Base-by-base conservation (phyloP, 2,113 vertebrate genomes). In the Pandion haliaetus region DNA sequence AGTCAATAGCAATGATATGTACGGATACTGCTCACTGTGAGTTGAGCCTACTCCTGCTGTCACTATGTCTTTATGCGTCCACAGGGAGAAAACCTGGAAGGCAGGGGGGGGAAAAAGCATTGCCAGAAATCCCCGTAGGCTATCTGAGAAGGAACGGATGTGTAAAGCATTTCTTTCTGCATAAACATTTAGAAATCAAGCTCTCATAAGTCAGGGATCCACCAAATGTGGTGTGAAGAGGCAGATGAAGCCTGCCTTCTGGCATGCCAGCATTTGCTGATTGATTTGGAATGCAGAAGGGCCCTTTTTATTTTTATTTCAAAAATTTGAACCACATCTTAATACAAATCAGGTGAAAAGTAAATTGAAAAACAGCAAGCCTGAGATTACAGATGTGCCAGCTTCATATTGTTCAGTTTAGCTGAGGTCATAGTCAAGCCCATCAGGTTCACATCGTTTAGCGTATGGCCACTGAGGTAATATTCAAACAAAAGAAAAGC, bases 271-370 rank as follows among this genome's bases (percentile, higher is more conserved):
- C 69, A 29, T 66, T 66, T 92, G 76, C 61, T 92, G 88, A 89
- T 88, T 91, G 88, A 89, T 95, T 86, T 80, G 90, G 95, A 86
- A 90, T 79, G 58, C 92, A 69, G 72, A 93, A 95, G 52, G 65
- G 78, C 45, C 55, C 83, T 61, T 89, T 93, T 96, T 96, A 91
- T 96, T 88, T 93, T 94, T 85, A 92, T 92, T 95, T 94, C 88
- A 77, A 85, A 85, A 97, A 93, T 93, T 86, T 95, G 78, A 97
- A 95, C 91, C 89, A 90, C 95, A 90, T 97, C 95, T 88, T 96
- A 93, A 96, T 96, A 89, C 94, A 92, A 95, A 81, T 81, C 93
- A 97, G 95, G 88, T 97, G 89, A 96, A 96, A 96, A 96, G 96
- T 66, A 96, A 94, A 94, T 95, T 94, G 94, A 88, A 91, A 93